Evolutionary conservation across 2,113 vertebrate species (phyloP), one percentile per base, ranked within the genome.

Genomic region (Muntiacus reevesi): DNA sequence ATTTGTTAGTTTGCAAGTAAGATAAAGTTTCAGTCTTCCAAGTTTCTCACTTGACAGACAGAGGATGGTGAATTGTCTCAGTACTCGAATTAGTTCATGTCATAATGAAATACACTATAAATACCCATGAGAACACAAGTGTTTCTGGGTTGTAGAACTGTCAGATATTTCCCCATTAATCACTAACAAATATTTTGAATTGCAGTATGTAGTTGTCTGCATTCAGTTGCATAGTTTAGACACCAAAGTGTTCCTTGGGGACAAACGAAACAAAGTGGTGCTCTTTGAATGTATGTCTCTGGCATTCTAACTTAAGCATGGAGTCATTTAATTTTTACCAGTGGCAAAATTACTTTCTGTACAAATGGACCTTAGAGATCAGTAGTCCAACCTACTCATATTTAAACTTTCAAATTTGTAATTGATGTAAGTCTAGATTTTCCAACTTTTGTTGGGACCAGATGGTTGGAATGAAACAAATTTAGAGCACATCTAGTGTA

Each of bases 161-260:
- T 86, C 57, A 94, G 11, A 25, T 93, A 87, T 86, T 96, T 94
- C 40, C 47, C 40, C 60, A 87, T 91, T 57, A 71, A n/a, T 96
- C 33, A 85, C 17, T 95, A 93, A 74, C 23, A 98, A 87, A 94
- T 84, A 78, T 84, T 89, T 97, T 89, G 54, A 87, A 62, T 96
- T 43, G 16, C 9, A 79, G 54, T 55, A 4, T n/a, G 59, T 81
- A 96, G 57, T 59, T 87, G 28, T 94, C 78, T 95, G 17, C 79
- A 64, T 92, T 28, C 71, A 92, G 1, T 74, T 91, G 17, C 89
- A 47, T 55, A 87, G 23, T 79, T 88, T 59, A 57, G 45, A 50
- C 14, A 78, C 23, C 33, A 91, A 93, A 79, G 28, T 87, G 4
- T 89, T 87, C 67, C 87, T 87, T 64, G 33, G 85, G 82, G 64